A percentile compares a stretch with the other conserved stretches of the same genome.
phyloP scores from a whole-genome alignment of 2,113 vertebrate genomes.

The Sinocyclocheilus anophthalmus region DNA sequence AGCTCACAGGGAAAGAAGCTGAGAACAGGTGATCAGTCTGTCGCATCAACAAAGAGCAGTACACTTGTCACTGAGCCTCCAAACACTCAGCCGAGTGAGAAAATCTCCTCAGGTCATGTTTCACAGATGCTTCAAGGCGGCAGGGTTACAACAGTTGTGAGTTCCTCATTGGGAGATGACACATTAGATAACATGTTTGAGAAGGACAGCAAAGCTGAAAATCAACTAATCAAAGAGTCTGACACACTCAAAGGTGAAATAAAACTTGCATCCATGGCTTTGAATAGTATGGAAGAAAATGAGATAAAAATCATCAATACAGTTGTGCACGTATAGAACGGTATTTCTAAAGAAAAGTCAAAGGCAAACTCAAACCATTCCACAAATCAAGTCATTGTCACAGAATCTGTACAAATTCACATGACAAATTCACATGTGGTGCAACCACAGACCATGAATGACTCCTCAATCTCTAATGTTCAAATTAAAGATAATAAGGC shows the following conservation, averaged over 20 bases:
- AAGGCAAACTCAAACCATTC: background rate
- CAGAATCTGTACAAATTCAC: slow-evolving; percentile 1
- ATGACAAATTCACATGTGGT: background rate
- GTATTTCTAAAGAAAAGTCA: background rate
- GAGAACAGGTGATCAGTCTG: background rate
- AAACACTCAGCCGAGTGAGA: background rate
- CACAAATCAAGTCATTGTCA: background rate
- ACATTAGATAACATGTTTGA: background rate
- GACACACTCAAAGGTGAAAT: background rate
- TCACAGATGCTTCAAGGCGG: background rate
- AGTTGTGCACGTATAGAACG: background rate
- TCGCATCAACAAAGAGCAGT: background rate
- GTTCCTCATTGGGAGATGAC: slow-evolving; percentile 2
- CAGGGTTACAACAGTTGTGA: slow-evolving; percentile 13
- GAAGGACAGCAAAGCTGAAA: slow-evolving; percentile 10
- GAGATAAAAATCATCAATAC: too few species aligned
- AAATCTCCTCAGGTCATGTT: slow-evolving; percentile 11
- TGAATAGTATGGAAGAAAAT: too few species aligned
- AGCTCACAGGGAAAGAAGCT: background rate
- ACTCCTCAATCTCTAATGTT: background rate
- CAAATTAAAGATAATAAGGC: background rate
- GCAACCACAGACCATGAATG: background rate
- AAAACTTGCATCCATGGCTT: background rate
- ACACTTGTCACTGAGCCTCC: background rate
- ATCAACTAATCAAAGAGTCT: background rate